A percentile compares a stretch with the other conserved stretches of the same genome.
Conservation (phyloP, 37 sponge, comb jelly and placozoan genomes). For the Tethya wilhelma region DNA sequence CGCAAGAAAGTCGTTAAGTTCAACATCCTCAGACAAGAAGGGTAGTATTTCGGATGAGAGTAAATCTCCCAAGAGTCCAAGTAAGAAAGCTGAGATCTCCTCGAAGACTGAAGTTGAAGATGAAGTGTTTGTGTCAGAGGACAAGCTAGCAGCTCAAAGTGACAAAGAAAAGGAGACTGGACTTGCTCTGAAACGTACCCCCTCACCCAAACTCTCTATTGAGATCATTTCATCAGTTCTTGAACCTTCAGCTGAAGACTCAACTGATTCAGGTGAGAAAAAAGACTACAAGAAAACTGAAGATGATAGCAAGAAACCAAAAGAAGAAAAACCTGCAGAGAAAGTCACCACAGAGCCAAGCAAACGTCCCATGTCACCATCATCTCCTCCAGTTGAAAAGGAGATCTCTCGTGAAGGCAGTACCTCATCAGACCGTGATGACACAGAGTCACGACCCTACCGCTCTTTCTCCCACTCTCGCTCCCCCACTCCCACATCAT, state of each 20-base stretch:
- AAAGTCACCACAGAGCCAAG: no score
- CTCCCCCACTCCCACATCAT: slow-evolving; percentile 24
- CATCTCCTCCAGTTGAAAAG: not conserved
- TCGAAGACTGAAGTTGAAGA: slow-evolving; percentile 16
- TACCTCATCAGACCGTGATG: slow-evolving; percentile 30
- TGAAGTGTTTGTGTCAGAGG: slow-evolving; percentile 25
- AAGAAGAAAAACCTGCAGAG: not conserved
- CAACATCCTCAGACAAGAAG: no score
- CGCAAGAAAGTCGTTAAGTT: not conserved
- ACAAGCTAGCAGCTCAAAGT: not conserved
- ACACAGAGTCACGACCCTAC: not conserved
- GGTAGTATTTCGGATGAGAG: not conserved
- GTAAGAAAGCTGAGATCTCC: not conserved
- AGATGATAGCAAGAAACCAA: slow-evolving; percentile 13
- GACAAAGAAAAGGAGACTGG: not conserved
- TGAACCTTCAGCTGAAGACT: not conserved
- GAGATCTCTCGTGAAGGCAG: slow-evolving; percentile 27
- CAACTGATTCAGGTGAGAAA: no score
- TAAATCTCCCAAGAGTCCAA: not conserved
- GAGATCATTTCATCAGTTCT: not conserved
- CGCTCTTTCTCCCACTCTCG: slow-evolving; percentile 27
- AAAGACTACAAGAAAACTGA: slow-evolving; percentile 10
- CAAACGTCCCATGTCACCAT: not conserved
- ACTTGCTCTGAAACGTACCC: not conserved
- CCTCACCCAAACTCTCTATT: slow-evolving; percentile 17